These are phyloP conservation scores for Dinocampus coccinellae DNA, from an alignment of 2,888 invertebrate species.

Conservation along the genomic window DNA sequence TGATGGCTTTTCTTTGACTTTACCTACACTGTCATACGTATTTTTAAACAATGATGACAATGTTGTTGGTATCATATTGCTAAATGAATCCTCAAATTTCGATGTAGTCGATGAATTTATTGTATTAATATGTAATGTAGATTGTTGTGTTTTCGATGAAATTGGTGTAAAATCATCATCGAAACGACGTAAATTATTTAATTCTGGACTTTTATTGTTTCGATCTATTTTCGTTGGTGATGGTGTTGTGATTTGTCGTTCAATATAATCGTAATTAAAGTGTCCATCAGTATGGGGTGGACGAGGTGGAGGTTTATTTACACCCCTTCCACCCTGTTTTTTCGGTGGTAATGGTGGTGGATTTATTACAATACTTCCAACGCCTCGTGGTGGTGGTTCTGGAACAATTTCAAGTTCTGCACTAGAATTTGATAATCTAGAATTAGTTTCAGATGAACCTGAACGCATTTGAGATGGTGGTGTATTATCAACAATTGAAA, in stretches of 20 bases:
- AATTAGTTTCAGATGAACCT: conserved; percentile 62
- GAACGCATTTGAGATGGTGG: conserved; percentile 61
- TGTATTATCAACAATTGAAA: conserved; percentile 55
- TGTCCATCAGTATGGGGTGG: conserved; percentile 74
- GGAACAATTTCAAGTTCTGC: conserved; percentile 71
- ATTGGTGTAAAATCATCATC: conserved; percentile 65
- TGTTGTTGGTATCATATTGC: conserved; percentile 59
- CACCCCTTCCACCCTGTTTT: conserved; percentile 74
- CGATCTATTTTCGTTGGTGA: conserved; percentile 52
- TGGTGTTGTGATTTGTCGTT: conserved; percentile 65
- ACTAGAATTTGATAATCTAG: conserved; percentile 63
- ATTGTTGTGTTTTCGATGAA: conserved; percentile 47
- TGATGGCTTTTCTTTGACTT: conserved; percentile 59
- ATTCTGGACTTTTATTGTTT: conserved; percentile 47
- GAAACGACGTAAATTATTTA: conserved; percentile 52
- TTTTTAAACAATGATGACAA: conserved; percentile 59
- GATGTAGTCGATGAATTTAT: conserved; percentile 48
- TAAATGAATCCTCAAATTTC: conserved; percentile 63
- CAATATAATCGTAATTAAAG: conserved; percentile 73
- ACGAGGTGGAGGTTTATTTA: conserved; percentile 76
- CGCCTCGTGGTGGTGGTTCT: conserved; percentile 79
- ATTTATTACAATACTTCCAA: conserved; percentile 75
- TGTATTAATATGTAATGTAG: conserved; percentile 33
- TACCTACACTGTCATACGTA: conserved; percentile 49
- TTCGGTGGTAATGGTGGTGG: conserved; percentile 83